These are phyloP conservation scores for Dromococcyx pavoninus DNA, from an alignment of 2,797 vertebrate genomes.

Conservation along the genomic window DNA sequence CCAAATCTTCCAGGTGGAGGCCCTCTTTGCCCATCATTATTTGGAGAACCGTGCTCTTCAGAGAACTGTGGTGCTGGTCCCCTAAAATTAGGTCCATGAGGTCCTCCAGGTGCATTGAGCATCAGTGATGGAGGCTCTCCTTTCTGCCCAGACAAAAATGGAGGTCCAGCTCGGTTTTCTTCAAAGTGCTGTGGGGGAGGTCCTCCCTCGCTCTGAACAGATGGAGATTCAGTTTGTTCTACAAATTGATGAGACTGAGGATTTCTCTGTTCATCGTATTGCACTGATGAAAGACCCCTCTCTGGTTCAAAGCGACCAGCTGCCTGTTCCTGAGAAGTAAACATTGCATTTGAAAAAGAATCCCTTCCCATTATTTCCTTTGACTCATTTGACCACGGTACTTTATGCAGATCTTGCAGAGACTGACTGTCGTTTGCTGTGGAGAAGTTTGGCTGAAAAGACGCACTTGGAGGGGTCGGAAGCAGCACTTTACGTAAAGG, in stretches of 20 bases:
- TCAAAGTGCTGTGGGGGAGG: slow-evolving; percentile 59
- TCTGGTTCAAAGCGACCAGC: slow-evolving; percentile 54
- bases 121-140: slow-evolving; percentile 68
- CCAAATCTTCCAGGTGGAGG: slow-evolving; percentile 81
- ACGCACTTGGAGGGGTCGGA: slow-evolving; percentile 73
- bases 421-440: slow-evolving; percentile 53
- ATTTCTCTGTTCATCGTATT: slow-evolving; percentile 68
- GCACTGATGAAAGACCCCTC: slow-evolving; percentile 43
- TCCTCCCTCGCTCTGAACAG: slow-evolving; percentile 54
- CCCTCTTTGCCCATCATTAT: slow-evolving; percentile 79
- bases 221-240: slow-evolving; percentile 44
- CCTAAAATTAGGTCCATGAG: slow-evolving; percentile 78
- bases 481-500: slow-evolving; percentile 80
- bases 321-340: slow-evolving; percentile 66
- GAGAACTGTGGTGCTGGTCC: slow-evolving; percentile 71
- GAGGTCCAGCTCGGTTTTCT: slow-evolving; percentile 34
- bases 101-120: slow-evolving; percentile 73
- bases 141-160: slow-evolving; percentile 68
- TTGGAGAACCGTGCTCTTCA: slow-evolving; percentile 71
- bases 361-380: slow-evolving; percentile 57
- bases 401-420: slow-evolving; percentile 50
- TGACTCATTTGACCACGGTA: slow-evolving; percentile 52
- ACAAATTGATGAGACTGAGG: slow-evolving; percentile 51
- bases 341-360: slow-evolving; percentile 51
- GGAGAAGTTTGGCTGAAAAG: slow-evolving; percentile 74